Evolutionary conservation across 2,797 vertebrate genomes (phyloP), one percentile per base, ranked within the genome.

Genomic region (Synanceia verrucosa): DNA sequence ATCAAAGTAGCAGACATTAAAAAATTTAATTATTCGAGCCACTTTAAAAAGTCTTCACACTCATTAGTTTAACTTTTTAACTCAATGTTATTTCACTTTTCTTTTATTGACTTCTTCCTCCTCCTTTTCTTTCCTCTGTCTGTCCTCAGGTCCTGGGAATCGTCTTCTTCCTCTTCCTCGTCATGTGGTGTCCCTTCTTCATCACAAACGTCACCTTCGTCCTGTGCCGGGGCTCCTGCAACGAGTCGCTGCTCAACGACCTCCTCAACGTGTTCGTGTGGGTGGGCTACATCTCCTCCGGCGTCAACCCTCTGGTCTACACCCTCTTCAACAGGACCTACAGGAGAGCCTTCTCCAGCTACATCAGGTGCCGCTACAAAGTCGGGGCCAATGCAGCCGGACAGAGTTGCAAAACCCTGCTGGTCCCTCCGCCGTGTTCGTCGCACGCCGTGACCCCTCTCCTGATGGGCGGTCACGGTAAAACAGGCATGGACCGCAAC

Each of bases 181-280:
- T 99, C 84, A 98, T 99, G 98, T 99, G 98, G 98, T 99, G 98
- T 86, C 98, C 98, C 0, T 99, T 99, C 76, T 99, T 99, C 91
- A 96, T 99, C 91, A 99, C 98, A 23, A 99, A 99, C 28, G 96
- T 99, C 84, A 95, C 98, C 85, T 96, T 93, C 0, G 98, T 99
- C 18, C 93, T 99, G 68, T 99, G 98, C 88, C 94, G 85, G 4
- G 93, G 92, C 41, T 90, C 96, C 48, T 99, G 98, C 9, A 93
- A 97, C 1, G 93, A 94, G 81, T 93, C 93, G 6, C 92, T 98
- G 43, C 91, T 99, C 48, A 92, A 93, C 0, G 96, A 99, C 50
- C 96, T 99, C 14, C 94, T 99, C 14, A 97, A 98, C 21, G 96
- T 99, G 34, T 99, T 99, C 52, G 98, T 99, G 4, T 99, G 98